Base-by-base conservation (phyloP, 2,888 invertebrate genomes). In the Choristoneura rosaceana region DNA sequence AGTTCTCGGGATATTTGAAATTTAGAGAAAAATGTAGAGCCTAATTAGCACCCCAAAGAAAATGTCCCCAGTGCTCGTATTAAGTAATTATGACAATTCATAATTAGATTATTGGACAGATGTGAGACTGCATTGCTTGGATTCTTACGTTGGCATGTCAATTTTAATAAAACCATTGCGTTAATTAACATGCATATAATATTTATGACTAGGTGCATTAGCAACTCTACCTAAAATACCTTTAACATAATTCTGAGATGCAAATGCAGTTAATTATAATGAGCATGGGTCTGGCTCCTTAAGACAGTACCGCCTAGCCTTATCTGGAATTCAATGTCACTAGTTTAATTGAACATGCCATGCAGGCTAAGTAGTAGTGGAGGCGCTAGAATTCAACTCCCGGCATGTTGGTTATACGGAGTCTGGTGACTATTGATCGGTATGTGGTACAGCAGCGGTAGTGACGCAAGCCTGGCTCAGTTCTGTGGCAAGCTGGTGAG, bases 401-500 rank as follows among this genome's bases (percentile, higher is more conserved):
- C 25, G 25, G 12, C 55, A 25, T 25, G 55, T 25, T 25, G 10
- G 25, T 55, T 55, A 55, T 17, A 55, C 55, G 0, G 25, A 12
- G 55, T 12, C 25, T 55, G 41, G 69, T 62, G 33, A 45, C 41
- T 50, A 50, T 58, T 33, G 45, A 64, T 34, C 58, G 55, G 25
- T 55, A 55, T 55, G 55, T 55, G 63, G 45, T 63, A 47, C 61
- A 67, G 25, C 59, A 59, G 45, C 41, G 33, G 47, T 12, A 64
- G 45, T 59, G 61, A 61, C 55, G 73, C 59, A 70, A 47, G 60
- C 55, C 66, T 61, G 67, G 63, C 62, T 67, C 67, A 62, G 25
- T 70, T 69, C 43, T 38, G 45, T 58, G 74, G 50, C 67, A 66
- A 63, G 70, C 64, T 77, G 81, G 81, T 76, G 80, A 82, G 80